Evolutionary conservation across 2,888 invertebrate genomes (phyloP).

Genomic region (Perizoma affinitatum): DNA sequence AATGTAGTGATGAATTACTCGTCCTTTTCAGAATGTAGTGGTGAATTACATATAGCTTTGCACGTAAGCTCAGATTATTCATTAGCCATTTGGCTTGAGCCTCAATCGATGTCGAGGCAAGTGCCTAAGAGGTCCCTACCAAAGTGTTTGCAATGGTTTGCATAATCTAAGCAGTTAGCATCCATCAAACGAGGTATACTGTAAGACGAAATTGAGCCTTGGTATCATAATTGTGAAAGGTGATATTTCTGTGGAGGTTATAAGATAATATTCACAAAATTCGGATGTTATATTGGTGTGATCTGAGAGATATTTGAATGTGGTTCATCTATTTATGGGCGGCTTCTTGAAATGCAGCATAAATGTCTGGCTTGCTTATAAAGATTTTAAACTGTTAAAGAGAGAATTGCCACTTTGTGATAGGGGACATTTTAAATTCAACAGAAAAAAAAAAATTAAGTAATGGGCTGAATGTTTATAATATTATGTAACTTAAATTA

Average conservation of each 20-base stretch:
- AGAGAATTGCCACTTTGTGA: too few relatives aligned
- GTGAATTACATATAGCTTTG: not conserved
- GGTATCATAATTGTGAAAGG: not conserved
- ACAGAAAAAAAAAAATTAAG: too few relatives aligned
- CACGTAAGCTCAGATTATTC: constrained; percentile 20
- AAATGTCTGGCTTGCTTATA: not conserved
- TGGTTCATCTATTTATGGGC: constrained; percentile 18
- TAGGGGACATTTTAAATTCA: too few relatives aligned
- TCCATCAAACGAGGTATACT: not conserved
- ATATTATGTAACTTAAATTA: too few relatives aligned
- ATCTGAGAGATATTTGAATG: constrained; percentile 7
- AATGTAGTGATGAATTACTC: too few relatives aligned
- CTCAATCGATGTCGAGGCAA: constrained; percentile 23
- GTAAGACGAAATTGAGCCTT: constrained; percentile 1
- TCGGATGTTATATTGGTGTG: constrained; percentile 17
- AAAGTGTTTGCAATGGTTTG: constrained; percentile 29
- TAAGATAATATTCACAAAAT: constrained; percentile 6
- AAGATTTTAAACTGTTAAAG: too few relatives aligned
- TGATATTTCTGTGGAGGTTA: not conserved
- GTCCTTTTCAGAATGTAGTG: too few relatives aligned
- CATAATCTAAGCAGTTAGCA: constrained; percentile 26
- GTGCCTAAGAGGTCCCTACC: constrained; percentile 13
- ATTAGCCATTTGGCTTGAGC: constrained; percentile 24
- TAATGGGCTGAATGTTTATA: too few relatives aligned
- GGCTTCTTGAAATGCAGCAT: constrained; percentile 1